Percentiles rank a stretch among this genome's conserved stretches.
Conservation (phyloP, 2,797 vertebrate genomes). For the Notolepis coatsorum region DNA sequence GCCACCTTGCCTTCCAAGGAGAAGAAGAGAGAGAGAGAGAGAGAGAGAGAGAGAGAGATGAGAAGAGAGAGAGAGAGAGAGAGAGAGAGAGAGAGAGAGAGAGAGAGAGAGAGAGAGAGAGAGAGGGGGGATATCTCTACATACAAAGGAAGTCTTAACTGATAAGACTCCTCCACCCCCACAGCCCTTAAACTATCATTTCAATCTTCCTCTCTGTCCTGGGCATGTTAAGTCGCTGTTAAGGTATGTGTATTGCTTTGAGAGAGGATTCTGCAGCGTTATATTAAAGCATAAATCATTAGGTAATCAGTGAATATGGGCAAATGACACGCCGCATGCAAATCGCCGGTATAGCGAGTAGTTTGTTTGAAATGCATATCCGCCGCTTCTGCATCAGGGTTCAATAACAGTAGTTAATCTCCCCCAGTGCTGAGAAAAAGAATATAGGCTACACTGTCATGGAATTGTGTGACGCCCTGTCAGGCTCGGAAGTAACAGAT, state of each 20-base stretch:
- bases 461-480: conserved; percentile 53
- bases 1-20: conserved; percentile 73
- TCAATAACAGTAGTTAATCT: conserved; percentile 77
- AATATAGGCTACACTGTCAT: conserved; percentile 68
- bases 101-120: conserved; percentile 36
- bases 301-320: conserved; percentile 79
- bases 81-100: conserved; percentile 32
- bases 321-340: conserved; percentile 69
- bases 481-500: conserved; percentile 65
- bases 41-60: conserved; percentile 36
- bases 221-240: conserved; percentile 72
- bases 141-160: conserved; percentile 77
- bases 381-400: conserved; percentile 71
- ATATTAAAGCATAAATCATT: conserved; percentile 80
- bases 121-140: conserved; percentile 58
- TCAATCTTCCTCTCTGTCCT: conserved; percentile 52
- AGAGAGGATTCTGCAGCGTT: conserved; percentile 58
- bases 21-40: conserved; percentile 37
- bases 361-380: conserved; percentile 72
- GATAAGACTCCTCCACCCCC: conserved; percentile 73
- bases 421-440: conserved; percentile 28
- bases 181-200: conserved; percentile 75
- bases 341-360: conserved; percentile 47
- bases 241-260: conserved; percentile 49
- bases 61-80: conserved; percentile 33